Evolutionary conservation across 2,797 vertebrate genomes (phyloP), one percentile per base, ranked within the genome.

Genomic region (Pipistrellus kuhlii): DNA sequence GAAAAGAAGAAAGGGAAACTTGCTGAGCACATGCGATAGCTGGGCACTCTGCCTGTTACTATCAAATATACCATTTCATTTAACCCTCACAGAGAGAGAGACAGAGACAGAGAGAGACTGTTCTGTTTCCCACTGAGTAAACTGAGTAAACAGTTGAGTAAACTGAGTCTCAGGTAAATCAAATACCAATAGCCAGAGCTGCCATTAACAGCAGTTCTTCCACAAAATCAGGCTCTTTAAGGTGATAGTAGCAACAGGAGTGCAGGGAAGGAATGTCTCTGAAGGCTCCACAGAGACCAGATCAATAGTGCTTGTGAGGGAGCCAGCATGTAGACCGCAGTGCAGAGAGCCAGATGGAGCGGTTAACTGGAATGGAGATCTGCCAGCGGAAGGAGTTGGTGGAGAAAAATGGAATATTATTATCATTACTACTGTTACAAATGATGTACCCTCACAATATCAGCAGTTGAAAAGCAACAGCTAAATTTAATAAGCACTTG

Each of bases 41-140:
- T 46, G 62, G 51, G 13, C 69, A 80, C 59, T 71, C 38, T 32
- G 18, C 32, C 23, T 53, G 64, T 44, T 68, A 25, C 32, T 92
- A 94, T 59, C 86, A 83, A 83, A 69, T 75, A 41, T 17, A 51
- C 32, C 53, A 71, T 59, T 85, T 91, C n/a, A 71, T 44, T 23
- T 69, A 78, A 83, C 35, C 21, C 68, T 75, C 51, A n/a, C 3
- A 46, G 48, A 81, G 27, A 15, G 59, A 15, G 59, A 64, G 64
- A 32, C n/a, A 30, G 30, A 64, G 59, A 30, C 64, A 21, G n/a
- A 66, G 25, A 73, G 55, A 53, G 30, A 48, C 32, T 59, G 9
- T 51, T 71, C 14, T 69, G 55, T 48, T 85, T 76, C 69, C 62
- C 27, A 53, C 15, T 27, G 57, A 59, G 23, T 81, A 72, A 51